Conservation (phyloP, 1,140 invertebrate species). For the Bombus pascuorum region DNA sequence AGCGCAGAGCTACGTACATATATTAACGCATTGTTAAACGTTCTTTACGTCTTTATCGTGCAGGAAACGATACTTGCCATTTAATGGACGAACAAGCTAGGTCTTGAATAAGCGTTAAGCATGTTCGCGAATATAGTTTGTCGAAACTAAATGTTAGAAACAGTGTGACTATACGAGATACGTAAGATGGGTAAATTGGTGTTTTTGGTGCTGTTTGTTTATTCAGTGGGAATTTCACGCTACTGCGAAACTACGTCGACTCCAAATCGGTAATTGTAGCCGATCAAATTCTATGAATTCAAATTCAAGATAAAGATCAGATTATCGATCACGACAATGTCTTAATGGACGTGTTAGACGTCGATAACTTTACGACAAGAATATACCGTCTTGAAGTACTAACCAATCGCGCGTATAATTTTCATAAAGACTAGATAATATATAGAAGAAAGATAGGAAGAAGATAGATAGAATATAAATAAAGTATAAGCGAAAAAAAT, state of each 20-base stretch:
- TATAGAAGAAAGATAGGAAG: neutral
- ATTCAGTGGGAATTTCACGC: constrained; percentile 43
- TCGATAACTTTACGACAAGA: neutral
- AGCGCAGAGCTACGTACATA: constrained; percentile 23
- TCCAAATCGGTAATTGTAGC: constrained; percentile 63
- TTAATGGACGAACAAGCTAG: neutral
- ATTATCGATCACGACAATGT: neutral
- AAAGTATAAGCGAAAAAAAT: neutral
- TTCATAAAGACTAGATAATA: neutral
- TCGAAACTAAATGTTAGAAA: neutral
- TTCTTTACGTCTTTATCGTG: neutral
- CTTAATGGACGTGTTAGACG: neutral
- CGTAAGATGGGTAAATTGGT: constrained; percentile 39
- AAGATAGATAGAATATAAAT: neutral
- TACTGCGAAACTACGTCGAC: constrained; percentile 29
- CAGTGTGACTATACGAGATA: neutral
- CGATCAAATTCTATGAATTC: neutral
- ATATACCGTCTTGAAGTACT: neutral
- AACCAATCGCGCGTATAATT: neutral
- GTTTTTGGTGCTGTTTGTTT: constrained; percentile 38
- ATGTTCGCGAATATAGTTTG: constrained; percentile 34
- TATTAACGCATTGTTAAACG: constrained; percentile 13
- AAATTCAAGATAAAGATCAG: neutral
- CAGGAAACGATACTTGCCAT: neutral
- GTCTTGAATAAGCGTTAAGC: constrained; percentile 14